Evolutionary conservation across 2,888 invertebrate genomes (phyloP).

Genomic region (Pocota personata): DNA sequence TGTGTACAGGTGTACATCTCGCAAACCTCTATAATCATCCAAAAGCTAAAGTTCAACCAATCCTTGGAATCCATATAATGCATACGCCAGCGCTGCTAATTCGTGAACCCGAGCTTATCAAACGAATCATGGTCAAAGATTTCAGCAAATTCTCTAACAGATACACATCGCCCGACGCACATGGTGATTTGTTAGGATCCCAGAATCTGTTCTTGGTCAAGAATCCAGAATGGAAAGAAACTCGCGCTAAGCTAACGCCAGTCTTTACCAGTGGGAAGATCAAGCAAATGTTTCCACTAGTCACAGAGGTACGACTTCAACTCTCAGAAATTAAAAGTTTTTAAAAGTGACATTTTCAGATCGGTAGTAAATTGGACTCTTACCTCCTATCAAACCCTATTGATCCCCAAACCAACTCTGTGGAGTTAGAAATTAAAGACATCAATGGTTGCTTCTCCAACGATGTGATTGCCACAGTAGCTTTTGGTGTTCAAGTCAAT

Average conservation of each 20-base stretch:
- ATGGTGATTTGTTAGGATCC: conserved; percentile 80
- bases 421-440: conserved; percentile 74
- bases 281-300: conserved; percentile 80
- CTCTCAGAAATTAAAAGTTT: neutral
- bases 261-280: conserved; percentile 82
- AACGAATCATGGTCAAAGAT: conserved; percentile 83
- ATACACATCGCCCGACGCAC: conserved; percentile 75
- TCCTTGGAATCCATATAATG: conserved; percentile 80
- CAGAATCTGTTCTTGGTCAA: conserved; percentile 82
- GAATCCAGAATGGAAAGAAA: conserved; percentile 82
- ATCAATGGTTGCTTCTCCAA: conserved; percentile 74
- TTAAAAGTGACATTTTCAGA: conserved; percentile 42
- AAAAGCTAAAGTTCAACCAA: conserved; percentile 68
- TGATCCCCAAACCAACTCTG: neutral
- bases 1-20: conserved; percentile 77
- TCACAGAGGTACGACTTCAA: conserved; percentile 76
- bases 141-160: conserved; percentile 82
- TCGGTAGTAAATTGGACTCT: conserved; percentile 75
- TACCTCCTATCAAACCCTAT: conserved; percentile 26
- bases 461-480: conserved; percentile 77
- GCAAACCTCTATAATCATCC: conserved; percentile 77
- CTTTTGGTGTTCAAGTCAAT: conserved; percentile 76
- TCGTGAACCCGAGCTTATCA: conserved; percentile 82
- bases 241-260: conserved; percentile 82
- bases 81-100: conserved; percentile 81